Evolutionary conservation across 2,888 invertebrate species (phyloP).

Genomic region (Perizoma flavofasciatum): DNA sequence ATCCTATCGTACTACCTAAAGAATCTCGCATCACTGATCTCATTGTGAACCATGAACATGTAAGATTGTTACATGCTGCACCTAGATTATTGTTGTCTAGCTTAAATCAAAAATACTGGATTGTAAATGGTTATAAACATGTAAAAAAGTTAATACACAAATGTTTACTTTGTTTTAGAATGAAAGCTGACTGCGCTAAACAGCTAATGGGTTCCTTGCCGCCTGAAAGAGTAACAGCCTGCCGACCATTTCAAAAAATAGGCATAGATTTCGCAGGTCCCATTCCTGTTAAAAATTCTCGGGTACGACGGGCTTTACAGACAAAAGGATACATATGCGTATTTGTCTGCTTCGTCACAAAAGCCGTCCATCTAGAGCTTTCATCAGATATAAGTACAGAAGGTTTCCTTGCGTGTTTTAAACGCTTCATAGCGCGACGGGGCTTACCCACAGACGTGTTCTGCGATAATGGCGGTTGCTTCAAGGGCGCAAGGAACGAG

Average conservation of each 20-base stretch:
- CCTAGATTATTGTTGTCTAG: conserved; percentile 15
- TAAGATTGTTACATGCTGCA: conserved; percentile 28
- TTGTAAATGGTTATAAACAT: conserved; percentile 30
- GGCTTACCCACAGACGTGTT: conserved; percentile 21
- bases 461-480: conserved; percentile 20
- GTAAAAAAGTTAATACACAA: conserved; percentile 34
- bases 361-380: conserved; percentile 28
- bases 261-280: conserved; percentile 11
- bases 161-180: conserved; percentile 35
- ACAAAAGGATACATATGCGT: conserved; percentile 15
- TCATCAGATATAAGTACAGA: conserved; percentile 27
- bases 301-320: not conserved
- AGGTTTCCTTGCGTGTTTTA: conserved; percentile 26
- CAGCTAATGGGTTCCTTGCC: conserved; percentile 33
- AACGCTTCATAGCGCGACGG: conserved; percentile 22
- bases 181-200: conserved; percentile 24
- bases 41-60: conserved; percentile 30
- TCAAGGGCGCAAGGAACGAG: conserved; percentile 12
- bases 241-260: conserved; percentile 5
- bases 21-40: conserved; percentile 19
- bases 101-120: conserved; percentile 17
- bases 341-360: conserved; percentile 16
- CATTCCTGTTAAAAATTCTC: not conserved
- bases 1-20: conserved; percentile 32
- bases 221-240: conserved; percentile 15